Evolutionary conservation across 2,888 invertebrate genomes (phyloP), one percentile per base, ranked within the genome.

Genomic region (Synanthedon formicaeformis): DNA sequence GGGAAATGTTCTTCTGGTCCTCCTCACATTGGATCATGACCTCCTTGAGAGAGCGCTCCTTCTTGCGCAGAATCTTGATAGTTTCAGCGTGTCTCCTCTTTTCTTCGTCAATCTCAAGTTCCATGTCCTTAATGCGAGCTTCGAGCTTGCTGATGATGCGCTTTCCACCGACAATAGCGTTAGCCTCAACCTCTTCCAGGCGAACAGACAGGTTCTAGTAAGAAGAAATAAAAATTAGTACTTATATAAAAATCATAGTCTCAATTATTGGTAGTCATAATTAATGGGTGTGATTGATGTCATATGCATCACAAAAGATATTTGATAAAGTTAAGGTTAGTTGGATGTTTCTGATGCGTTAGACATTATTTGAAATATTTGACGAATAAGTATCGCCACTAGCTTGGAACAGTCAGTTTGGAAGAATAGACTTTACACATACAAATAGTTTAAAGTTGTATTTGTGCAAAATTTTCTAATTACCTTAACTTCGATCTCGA

Each of bases 121-220:
- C 98, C 85, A 97, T 89, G 75, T 98, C 98, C 75, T 96, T 95
- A 71, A 98, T 93, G 91, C 94, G 91, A 64, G 97, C 94, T 85
- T 98, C 98, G 78, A 98, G 91, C 90, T 98, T 98, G 92, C 96
- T 95, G 90, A 98, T 97, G 89, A 97, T 96, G 69, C 98, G 94
- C 88, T 94, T 97, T 78, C 97, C 96, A 72, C 97, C 97, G 67
- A 97, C 96, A 70, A 98, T 95, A 59, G 98, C 97, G 75, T 97
- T 98, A 68, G 97, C 94, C 84, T 98, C 98, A 64, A 98, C 97
- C 86, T 98, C 98, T 81, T 97, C 97, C 73, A 97, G 90, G 74
- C 97, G 95, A 65, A 97, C 90, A 65, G 95, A 95, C 78, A 97
- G 89, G 86, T 96, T 97, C 91, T 91, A 59, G 0, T 69, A 62